Evolutionary conservation across 2,888 invertebrate species (phyloP).

Genomic region (Callimorpha dominula): DNA sequence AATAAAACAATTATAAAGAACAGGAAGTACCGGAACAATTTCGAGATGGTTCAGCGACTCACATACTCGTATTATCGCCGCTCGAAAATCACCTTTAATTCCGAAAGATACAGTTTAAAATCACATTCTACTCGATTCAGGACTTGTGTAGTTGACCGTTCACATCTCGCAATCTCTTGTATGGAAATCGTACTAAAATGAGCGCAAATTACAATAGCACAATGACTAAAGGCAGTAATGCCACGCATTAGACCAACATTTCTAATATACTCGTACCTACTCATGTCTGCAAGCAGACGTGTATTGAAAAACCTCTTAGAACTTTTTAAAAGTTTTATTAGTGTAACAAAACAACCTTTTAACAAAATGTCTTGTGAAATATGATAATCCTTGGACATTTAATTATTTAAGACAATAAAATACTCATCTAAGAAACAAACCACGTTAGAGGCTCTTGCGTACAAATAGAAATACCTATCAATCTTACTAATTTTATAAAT

Average conservation of each 20-base stretch:
- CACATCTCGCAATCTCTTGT: slow-evolving; percentile 63
- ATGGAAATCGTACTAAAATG: slow-evolving; percentile 62
- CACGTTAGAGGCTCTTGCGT: not conserved
- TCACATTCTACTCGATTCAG: not conserved
- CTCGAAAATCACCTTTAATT: slow-evolving; percentile 13
- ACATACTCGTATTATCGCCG: slow-evolving; percentile 46
- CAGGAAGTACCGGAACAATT: slow-evolving; percentile 68
- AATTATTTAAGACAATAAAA: no score
- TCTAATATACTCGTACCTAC: slow-evolving; percentile 34
- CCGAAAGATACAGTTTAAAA: slow-evolving; percentile 9
- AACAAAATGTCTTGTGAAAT: not conserved
- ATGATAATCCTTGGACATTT: no score
- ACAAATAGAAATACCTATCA: not conserved
- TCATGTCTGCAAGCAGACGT: not conserved
- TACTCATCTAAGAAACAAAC: not conserved
- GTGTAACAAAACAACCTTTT: not conserved
- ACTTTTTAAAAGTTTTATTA: not conserved
- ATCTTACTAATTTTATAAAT: not conserved
- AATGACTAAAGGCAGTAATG: slow-evolving; percentile 56
- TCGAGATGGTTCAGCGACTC: slow-evolving; percentile 74
- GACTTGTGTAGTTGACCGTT: slow-evolving; percentile 44
- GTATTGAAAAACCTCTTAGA: not conserved
- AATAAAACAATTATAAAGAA: slow-evolving; percentile 60
- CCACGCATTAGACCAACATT: slow-evolving; percentile 26
- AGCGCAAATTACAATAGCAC: slow-evolving; percentile 59